These are phyloP conservation scores for Corythoichthys intestinalis DNA, from an alignment of 2,113 vertebrate species.

Conservation along the genomic window DNA sequence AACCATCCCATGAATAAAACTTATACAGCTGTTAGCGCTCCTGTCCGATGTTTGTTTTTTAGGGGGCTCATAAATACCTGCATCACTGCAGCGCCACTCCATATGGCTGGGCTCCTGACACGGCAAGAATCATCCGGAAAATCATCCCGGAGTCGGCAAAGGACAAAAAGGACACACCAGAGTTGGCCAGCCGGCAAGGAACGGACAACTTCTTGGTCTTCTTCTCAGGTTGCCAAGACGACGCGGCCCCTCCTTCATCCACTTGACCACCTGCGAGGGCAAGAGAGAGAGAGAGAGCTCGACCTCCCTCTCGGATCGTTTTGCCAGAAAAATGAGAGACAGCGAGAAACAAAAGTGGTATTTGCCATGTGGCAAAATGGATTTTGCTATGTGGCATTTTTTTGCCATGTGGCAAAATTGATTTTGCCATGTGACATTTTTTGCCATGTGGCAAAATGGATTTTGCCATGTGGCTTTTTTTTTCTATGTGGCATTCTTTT, in stretches of 20 bases:
- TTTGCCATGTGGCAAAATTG: no score
- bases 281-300: not conserved
- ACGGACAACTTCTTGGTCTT: constrained; percentile 40
- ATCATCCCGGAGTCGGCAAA: constrained; percentile 3
- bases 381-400: no score
- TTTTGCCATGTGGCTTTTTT: no score
- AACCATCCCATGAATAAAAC: not conserved
- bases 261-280: constrained; percentile 26
- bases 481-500: no score
- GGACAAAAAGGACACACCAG: not conserved
- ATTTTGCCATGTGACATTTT: no score
- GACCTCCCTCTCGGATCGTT: constrained; percentile 1
- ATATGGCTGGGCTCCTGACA: constrained; percentile 19
- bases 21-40: not conserved
- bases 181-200: not conserved
- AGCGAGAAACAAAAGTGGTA: no score
- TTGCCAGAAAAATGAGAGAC: not conserved
- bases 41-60: not conserved
- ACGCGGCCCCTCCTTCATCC: constrained; percentile 55
- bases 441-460: no score
- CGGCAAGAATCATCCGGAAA: constrained; percentile 10
- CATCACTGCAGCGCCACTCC: constrained; percentile 41
- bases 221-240: constrained; percentile 54
- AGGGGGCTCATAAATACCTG: constrained; percentile 58
- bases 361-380: no score